A percentile compares a stretch with the other conserved stretches of the same genome.
phyloP scores from a whole-genome alignment of 1,140 invertebrate species.

The Sipha flava region DNA sequence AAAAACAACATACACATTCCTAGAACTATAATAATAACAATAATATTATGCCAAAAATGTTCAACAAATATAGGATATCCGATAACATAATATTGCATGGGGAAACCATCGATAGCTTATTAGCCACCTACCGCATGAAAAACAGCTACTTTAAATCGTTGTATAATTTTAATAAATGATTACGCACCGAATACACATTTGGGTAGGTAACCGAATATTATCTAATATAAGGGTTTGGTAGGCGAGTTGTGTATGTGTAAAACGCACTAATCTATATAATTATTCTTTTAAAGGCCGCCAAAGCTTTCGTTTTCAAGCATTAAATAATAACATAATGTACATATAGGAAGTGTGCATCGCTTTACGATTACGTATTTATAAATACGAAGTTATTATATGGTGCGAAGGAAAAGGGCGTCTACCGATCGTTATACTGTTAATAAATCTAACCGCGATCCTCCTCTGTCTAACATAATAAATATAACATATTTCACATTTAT shows the following conservation, averaged over 20 bases:
- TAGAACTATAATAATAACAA: too few species aligned
- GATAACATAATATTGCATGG: too few species aligned
- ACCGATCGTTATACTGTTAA: background rate
- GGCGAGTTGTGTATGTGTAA: background rate
- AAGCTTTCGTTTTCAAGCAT: background rate
- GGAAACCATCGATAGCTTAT: too few species aligned
- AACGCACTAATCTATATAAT: too few species aligned
- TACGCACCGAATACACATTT: too few species aligned
- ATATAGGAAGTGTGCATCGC: too few species aligned
- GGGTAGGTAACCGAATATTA: background rate
- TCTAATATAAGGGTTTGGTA: background rate
- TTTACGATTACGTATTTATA: background rate
- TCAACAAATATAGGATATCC: too few species aligned
- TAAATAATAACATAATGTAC: background rate
- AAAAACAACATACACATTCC: too few species aligned
- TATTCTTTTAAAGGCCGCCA: background rate
- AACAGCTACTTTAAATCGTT: too few species aligned
- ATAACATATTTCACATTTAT: background rate
- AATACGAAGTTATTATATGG: background rate
- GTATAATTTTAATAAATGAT: too few species aligned
- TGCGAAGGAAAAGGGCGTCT: background rate
- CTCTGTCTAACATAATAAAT: background rate
- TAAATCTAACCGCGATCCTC: background rate
- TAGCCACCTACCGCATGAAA: too few species aligned
- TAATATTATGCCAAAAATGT: too few species aligned